phyloP scores from a whole-genome alignment of 2,113 vertebrate genomes.

The Lepisosteus oculatus region DNA sequence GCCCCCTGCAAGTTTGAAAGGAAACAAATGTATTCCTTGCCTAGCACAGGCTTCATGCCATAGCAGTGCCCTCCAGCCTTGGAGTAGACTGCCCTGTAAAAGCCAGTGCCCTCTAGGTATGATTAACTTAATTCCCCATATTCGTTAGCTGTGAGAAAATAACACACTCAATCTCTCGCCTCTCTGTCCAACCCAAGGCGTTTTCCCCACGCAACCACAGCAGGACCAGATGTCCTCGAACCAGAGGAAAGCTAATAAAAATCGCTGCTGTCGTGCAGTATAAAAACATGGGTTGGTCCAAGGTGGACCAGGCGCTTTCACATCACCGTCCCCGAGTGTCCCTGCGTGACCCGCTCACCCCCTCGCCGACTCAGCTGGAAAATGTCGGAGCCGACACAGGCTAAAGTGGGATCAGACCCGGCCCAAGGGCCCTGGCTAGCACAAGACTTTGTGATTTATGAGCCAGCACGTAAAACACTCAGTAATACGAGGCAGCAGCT shows the following conservation, averaged over 20 bases:
- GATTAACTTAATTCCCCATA: constrained; percentile 38
- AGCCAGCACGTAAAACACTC: constrained; percentile 36
- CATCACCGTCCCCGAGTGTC: neutral
- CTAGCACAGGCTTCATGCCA: constrained; percentile 19
- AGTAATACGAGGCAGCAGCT: constrained; percentile 35
- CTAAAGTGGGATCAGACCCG: constrained; percentile 39
- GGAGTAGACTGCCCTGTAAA: constrained; percentile 17
- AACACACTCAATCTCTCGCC: constrained; percentile 32
- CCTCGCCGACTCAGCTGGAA: constrained; percentile 16
- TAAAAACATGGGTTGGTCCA: too few species aligned
- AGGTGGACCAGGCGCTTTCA: constrained; percentile 15
- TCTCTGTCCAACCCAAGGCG: constrained; percentile 18
- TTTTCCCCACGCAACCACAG: constrained; percentile 15
- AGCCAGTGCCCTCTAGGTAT: constrained; percentile 30
- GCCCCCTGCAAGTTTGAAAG: neutral
- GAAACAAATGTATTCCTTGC: constrained; percentile 14
- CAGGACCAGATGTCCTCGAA: constrained; percentile 24
- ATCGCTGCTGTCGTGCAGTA: too few species aligned
- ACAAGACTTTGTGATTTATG: constrained; percentile 40
- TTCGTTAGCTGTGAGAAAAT: constrained; percentile 41
- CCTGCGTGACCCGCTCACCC: neutral
- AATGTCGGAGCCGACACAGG: constrained; percentile 34
- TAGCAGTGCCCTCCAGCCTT: constrained; percentile 23
- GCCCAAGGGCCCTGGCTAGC: constrained; percentile 27
- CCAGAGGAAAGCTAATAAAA: neutral